These are phyloP conservation scores for Salvelinus alpinus DNA, from an alignment of 2,113 vertebrate species.

Conservation along the genomic window DNA sequence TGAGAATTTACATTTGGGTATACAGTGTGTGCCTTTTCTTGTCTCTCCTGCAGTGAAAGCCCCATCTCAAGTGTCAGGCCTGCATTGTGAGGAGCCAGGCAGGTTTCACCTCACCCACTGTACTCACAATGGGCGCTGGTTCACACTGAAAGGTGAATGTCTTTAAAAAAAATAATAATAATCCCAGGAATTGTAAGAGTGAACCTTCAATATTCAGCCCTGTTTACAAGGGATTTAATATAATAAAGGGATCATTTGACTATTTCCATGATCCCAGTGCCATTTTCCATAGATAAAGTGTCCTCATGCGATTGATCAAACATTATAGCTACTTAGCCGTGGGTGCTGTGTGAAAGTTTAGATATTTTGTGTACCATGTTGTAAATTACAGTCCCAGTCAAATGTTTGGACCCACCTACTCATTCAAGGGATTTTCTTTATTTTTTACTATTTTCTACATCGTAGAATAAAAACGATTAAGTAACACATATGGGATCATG, in stretches of 20 bases:
- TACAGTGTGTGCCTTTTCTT: slow-evolving; percentile 24
- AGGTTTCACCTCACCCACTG: slow-evolving; percentile 63
- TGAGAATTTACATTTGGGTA: slow-evolving; percentile 17
- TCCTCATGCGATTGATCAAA: neutral
- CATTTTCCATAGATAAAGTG: slow-evolving; percentile 20
- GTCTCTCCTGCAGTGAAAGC: slow-evolving; percentile 36
- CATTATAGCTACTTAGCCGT: neutral
- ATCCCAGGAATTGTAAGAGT: slow-evolving; percentile 43
- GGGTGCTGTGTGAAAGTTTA: neutral
- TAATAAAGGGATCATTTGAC: slow-evolving; percentile 37
- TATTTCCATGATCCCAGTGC: slow-evolving; percentile 26
- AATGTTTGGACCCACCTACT: too few relatives aligned
- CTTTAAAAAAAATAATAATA: too few relatives aligned
- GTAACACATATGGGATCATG: too few relatives aligned
- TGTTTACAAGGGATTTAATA: slow-evolving; percentile 8
- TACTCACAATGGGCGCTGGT: slow-evolving; percentile 57
- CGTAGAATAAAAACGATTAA: too few relatives aligned
- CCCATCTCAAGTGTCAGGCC: slow-evolving; percentile 61
- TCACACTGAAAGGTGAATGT: slow-evolving; percentile 60
- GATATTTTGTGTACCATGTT: neutral
- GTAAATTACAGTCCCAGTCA: too few relatives aligned
- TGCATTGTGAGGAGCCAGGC: slow-evolving; percentile 58
- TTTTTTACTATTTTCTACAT: too few relatives aligned
- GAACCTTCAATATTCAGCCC: slow-evolving; percentile 45
- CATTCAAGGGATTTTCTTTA: too few relatives aligned